A percentile compares a stretch with the other conserved stretches of the same genome.
Evolutionary conservation across 2,797 vertebrate species (phyloP).

Genomic region (Huso huso): DNA sequence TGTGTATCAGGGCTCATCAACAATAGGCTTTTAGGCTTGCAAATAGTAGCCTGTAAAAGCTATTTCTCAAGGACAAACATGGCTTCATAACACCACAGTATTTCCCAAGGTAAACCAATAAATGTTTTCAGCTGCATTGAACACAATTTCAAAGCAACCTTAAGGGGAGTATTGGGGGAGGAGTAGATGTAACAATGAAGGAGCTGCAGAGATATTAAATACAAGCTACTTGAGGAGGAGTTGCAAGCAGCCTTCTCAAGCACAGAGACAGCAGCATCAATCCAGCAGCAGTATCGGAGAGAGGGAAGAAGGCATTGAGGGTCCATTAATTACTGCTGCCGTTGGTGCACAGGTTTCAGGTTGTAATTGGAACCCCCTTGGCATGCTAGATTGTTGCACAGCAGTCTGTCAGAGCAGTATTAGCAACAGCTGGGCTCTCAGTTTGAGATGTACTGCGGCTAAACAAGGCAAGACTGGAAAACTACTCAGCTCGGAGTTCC

Average conservation of each 20-base stretch:
- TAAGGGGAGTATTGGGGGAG: constrained; percentile 18
- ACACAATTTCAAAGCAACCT: constrained; percentile 21
- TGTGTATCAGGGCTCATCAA: not conserved
- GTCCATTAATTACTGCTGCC: constrained; percentile 13
- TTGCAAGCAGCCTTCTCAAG: constrained; percentile 8
- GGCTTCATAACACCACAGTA: not conserved
- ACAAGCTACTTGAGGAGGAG: constrained; percentile 19
- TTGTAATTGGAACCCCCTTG: constrained; percentile 27
- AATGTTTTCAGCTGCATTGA: not conserved
- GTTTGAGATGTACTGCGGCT: constrained; percentile 37
- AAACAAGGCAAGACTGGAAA: constrained; percentile 22
- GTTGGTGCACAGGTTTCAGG: not conserved
- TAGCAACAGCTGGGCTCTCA: constrained; percentile 21
- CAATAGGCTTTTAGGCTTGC: constrained; percentile 1
- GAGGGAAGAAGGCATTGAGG: not conserved
- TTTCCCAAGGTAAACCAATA: not conserved
- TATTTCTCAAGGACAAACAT: constrained; percentile 4
- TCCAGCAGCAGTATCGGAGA: constrained; percentile 10
- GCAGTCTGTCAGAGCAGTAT: constrained; percentile 34
- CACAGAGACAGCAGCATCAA: constrained; percentile 19
- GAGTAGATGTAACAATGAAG: not conserved
- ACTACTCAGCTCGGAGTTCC: constrained; percentile 12
- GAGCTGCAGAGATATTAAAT: constrained; percentile 32
- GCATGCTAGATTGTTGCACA: constrained; percentile 33
- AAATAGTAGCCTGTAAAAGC: constrained; percentile 1